These are phyloP conservation scores for Zaprionus bogoriensis DNA, from an alignment of 2,888 invertebrate species.

Conservation along the genomic window DNA sequence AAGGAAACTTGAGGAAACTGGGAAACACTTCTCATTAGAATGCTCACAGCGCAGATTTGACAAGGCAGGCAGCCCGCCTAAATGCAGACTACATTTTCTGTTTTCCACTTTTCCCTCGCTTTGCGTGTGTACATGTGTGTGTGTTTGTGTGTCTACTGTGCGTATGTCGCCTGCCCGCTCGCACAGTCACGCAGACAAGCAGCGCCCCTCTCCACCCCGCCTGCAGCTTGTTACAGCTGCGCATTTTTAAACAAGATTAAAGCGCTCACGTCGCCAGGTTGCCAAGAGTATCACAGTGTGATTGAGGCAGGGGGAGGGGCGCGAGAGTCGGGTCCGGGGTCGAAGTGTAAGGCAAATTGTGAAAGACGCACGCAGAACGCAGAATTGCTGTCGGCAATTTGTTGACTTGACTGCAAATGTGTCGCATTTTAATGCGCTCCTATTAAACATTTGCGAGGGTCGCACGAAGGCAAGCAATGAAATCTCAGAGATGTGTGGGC, in stretches of 20 bases:
- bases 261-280: constrained; percentile 69
- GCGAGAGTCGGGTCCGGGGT: background rate
- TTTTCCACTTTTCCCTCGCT: constrained; percentile 1
- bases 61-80: constrained; percentile 59
- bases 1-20: constrained; percentile 48
- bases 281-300: constrained; percentile 20
- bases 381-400: constrained; percentile 67
- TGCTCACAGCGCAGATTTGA: constrained; percentile 72
- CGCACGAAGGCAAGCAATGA: too few relatives aligned
- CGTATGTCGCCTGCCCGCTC: constrained; percentile 2
- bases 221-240: constrained; percentile 59
- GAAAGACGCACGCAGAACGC: constrained; percentile 11
- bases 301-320: background rate
- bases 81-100: constrained; percentile 55
- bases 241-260: constrained; percentile 76
- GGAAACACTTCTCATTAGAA: constrained; percentile 74
- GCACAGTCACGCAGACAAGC: constrained; percentile 53
- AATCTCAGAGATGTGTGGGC: constrained; percentile 9
- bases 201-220: background rate
- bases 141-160: constrained; percentile 5
- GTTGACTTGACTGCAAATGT: constrained; percentile 77
- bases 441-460: constrained; percentile 67
- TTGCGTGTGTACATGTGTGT: background rate
- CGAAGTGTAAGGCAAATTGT: constrained; percentile 27
- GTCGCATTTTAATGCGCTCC: constrained; percentile 72